A percentile compares a stretch with the other conserved stretches of the same genome.
Evolutionary conservation across 2,113 vertebrate species (phyloP).

Genomic region (Heterotilapia buettikoferi): DNA sequence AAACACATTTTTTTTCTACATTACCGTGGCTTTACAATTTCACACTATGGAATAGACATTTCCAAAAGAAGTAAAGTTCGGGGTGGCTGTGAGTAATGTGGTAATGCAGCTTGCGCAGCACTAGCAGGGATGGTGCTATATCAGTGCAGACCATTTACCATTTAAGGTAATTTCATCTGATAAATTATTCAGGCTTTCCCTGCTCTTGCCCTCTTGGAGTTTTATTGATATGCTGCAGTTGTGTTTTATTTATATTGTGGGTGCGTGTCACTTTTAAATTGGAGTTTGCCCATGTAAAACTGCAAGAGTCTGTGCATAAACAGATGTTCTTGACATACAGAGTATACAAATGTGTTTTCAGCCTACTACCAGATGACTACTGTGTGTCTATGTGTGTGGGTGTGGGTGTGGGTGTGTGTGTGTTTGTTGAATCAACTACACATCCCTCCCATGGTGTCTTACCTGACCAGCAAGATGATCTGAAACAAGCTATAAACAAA

Average conservation of each 20-base stretch:
- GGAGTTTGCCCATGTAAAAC: neutral
- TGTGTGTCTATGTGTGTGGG: neutral
- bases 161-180: neutral
- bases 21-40: neutral
- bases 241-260: neutral
- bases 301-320: neutral
- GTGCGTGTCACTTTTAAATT: neutral
- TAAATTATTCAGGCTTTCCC: neutral
- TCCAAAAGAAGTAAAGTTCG: neutral
- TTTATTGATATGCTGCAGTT: neutral
- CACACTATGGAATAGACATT: neutral
- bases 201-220: neutral
- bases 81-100: neutral
- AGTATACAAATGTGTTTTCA: neutral
- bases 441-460: neutral
- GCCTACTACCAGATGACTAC: neutral
- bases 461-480: neutral
- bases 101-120: neutral
- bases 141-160: neutral
- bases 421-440: neutral
- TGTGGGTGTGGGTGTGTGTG: neutral
- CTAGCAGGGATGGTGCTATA: neutral
- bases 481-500: neutral
- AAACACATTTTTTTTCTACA: neutral
- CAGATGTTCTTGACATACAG: neutral